Evolutionary conservation across 2,888 invertebrate genomes (phyloP).

Genomic region (Corythucha ciliata): DNA sequence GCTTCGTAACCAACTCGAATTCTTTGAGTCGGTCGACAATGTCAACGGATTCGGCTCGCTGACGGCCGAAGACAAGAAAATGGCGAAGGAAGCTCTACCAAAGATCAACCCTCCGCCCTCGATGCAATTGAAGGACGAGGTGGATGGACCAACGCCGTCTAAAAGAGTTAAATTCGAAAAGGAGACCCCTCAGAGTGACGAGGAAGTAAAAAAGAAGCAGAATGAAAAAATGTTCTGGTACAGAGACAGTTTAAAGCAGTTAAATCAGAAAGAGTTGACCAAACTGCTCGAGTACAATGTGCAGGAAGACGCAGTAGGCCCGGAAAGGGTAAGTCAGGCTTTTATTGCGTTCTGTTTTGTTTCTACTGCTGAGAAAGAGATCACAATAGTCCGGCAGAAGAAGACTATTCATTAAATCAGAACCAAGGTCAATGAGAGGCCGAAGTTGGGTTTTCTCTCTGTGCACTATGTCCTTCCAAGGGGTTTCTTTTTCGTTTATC

Average conservation of each 20-base stretch:
- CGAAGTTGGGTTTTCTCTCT: no score
- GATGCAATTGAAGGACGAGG: slow-evolving; percentile 42
- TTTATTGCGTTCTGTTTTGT: background rate
- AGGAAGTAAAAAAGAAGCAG: slow-evolving; percentile 59
- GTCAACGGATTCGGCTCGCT: slow-evolving; percentile 69
- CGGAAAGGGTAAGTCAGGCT: slow-evolving; percentile 50
- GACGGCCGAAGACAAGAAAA: slow-evolving; percentile 58
- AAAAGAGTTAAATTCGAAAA: slow-evolving; percentile 43
- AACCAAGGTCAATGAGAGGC: no score
- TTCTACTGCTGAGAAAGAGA: no score
- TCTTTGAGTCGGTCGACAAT: slow-evolving; percentile 58
- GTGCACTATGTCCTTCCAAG: no score
- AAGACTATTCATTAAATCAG: no score
- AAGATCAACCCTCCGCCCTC: slow-evolving; percentile 4
- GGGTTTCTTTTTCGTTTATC: no score
- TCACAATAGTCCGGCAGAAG: no score
- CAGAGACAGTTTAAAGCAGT: slow-evolving; percentile 52
- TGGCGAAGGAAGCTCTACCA: slow-evolving; percentile 54
- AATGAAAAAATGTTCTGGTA: slow-evolving; percentile 58
- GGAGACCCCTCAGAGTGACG: slow-evolving; percentile 45
- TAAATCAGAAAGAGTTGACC: slow-evolving; percentile 54
- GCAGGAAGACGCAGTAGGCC: slow-evolving; percentile 58
- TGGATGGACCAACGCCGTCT: slow-evolving; percentile 2
- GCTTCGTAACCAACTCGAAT: slow-evolving; percentile 60
- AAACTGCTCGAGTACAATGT: slow-evolving; percentile 60